Evolutionary conservation across 2,113 vertebrate genomes (phyloP).

Genomic region (Anser brachyrhynchus): DNA sequence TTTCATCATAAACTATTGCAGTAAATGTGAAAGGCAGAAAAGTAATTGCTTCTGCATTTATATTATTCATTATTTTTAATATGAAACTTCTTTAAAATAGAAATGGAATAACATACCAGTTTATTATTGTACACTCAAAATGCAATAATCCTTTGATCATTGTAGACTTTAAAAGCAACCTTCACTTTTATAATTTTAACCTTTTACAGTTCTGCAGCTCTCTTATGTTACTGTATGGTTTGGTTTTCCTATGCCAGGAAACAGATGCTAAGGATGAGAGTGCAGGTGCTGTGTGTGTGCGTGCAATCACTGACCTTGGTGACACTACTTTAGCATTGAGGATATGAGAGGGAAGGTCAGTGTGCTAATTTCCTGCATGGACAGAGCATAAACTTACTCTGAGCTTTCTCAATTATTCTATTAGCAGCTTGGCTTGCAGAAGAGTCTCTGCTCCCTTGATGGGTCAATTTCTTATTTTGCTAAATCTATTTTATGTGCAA

Average conservation of each 20-base stretch:
- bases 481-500: neutral
- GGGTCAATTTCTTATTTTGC: neutral
- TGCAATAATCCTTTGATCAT: neutral
- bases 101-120: neutral
- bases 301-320: neutral
- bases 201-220: neutral
- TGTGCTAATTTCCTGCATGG: neutral
- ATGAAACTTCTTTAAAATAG: neutral
- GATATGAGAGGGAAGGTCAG: neutral
- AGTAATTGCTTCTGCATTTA: neutral
- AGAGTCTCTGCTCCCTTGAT: neutral
- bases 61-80: neutral
- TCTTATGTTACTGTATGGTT: neutral
- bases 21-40: neutral
- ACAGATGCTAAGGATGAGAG: neutral
- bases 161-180: neutral
- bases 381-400: neutral
- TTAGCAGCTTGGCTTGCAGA: neutral
- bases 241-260: neutral
- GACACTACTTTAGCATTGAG: neutral
- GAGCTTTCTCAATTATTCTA: neutral
- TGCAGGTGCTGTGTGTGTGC: neutral
- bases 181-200: neutral
- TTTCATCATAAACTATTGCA: neutral
- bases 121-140: neutral